Base-by-base conservation (phyloP, 2,888 invertebrate species). In the Cosmia trapezina region DNA sequence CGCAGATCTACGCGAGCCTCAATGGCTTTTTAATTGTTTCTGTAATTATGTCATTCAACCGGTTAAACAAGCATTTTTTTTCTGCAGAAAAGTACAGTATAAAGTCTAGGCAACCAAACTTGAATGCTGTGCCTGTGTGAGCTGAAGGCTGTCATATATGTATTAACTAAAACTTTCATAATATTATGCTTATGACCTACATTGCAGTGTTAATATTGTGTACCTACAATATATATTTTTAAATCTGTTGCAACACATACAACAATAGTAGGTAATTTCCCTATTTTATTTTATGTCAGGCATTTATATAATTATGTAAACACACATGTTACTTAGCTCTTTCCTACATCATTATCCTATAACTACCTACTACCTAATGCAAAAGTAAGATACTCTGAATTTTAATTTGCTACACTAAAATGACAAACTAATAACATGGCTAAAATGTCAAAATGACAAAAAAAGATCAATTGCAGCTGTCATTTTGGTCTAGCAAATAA, bases 251-350 rank as follows among this genome's bases (percentile, higher is more conserved):
- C 41, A 76, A 43, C 8, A 22, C 12, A 69, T 53, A 19, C 53
- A 47, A 49, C 14, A 60, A 62, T 45, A 4, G 19, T 62, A 22
- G 45, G 17, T 43, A 60, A 49, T 54, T 74, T 54, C 41, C 60
- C 22, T 37, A 17, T 70, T 61, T 12, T 54, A 60, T 60, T 75
- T 54, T 22, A 19, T 33, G 14, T 12, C 8, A 43, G 8, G 14
- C 12, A 51, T n/a, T 43, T 53, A 17, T 14, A 6, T 8, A 28
- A 49, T 49, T 45, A 45, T 17, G 43, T 28, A 37, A 73, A 43
- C 57, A 43, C 22, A 28, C 0, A 68, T 37, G 37, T 45, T 33
- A n/a, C 0, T 37, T 22, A 19, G n/a, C n/a, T 49, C n/a, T 66
- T 49, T 22, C 33, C 37, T 43, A 33, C 28, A 5, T 19, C 9